Percentiles rank a stretch among this genome's conserved stretches.
phyloP scores from a whole-genome alignment of 2,888 invertebrate species.

The Lasius platythorax region DNA sequence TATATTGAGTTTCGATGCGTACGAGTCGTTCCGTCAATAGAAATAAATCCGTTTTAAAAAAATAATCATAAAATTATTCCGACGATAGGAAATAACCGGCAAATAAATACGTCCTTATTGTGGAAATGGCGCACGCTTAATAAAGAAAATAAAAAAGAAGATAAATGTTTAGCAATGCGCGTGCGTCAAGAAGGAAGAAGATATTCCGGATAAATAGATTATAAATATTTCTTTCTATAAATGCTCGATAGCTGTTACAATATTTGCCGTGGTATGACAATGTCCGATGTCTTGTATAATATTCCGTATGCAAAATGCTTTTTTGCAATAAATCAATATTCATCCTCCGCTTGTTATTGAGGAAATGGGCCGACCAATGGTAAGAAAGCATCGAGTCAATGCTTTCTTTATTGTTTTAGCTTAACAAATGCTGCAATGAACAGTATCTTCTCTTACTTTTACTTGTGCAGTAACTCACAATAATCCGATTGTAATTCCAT shows the following conservation, averaged over 20 bases:
- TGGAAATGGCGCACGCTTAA: not conserved
- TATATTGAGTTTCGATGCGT: not conserved
- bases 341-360: slow-evolving; percentile 17
- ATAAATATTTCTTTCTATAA: slow-evolving; percentile 26
- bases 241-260: slow-evolving; percentile 15
- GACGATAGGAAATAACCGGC: not conserved
- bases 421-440: slow-evolving; percentile 21
- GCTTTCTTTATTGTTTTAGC: slow-evolving; percentile 19
- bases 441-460: not conserved
- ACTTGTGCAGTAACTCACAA: not conserved
- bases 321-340: slow-evolving; percentile 48
- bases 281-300: slow-evolving; percentile 3
- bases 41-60: slow-evolving; percentile 14
- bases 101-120: not conserved
- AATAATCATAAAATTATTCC: slow-evolving; percentile 18
- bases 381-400: not conserved
- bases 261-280: not conserved
- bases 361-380: not conserved
- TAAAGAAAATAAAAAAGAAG: not conserved
- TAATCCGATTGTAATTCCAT: not conserved
- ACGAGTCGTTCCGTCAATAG: not conserved
- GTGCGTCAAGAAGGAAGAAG: not conserved
- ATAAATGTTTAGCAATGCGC: not conserved
- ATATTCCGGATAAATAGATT: slow-evolving; percentile 8
- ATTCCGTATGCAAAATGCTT: slow-evolving; percentile 4